These are phyloP conservation scores for Parnassius mnemosyne DNA, from an alignment of 2,888 invertebrate species.

Conservation along the genomic window DNA sequence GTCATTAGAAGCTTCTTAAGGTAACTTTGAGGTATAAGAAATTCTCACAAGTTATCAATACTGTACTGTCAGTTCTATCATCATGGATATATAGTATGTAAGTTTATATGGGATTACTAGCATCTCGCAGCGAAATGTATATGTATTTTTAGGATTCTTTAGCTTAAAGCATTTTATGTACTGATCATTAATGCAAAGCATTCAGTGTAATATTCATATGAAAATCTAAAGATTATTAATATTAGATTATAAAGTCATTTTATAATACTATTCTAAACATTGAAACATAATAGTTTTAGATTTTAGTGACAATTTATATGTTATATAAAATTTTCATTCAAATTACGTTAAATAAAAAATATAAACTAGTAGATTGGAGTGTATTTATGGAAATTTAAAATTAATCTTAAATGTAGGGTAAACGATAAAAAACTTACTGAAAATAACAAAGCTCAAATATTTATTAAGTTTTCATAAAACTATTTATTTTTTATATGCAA, in stretches of 20 bases:
- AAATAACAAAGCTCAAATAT: constrained; percentile 20
- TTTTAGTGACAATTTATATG: not conserved
- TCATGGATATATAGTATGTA: constrained; percentile 34
- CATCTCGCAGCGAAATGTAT: constrained; percentile 11
- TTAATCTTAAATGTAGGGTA: constrained; percentile 1
- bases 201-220: not conserved
- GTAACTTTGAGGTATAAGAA: constrained; percentile 58
- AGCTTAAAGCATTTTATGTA: constrained; percentile 23
- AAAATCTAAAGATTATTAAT: not conserved
- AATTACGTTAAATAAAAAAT: not conserved
- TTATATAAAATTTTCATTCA: constrained; percentile 15
- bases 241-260: not conserved
- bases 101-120: constrained; percentile 9
- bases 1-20: constrained; percentile 66
- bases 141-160: constrained; percentile 6
- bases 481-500: constrained; percentile 10
- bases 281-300: constrained; percentile 1
- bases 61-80: constrained; percentile 42
- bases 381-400: constrained; percentile 12
- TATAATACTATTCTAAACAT: constrained; percentile 7
- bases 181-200: not conserved
- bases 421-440: constrained; percentile 4
- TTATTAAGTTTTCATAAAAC: not conserved
- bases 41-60: constrained; percentile 33
- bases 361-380: constrained; percentile 9